Base-by-base conservation (phyloP, 2,888 invertebrate species). In the Stenchaetothrips biformis region DNA sequence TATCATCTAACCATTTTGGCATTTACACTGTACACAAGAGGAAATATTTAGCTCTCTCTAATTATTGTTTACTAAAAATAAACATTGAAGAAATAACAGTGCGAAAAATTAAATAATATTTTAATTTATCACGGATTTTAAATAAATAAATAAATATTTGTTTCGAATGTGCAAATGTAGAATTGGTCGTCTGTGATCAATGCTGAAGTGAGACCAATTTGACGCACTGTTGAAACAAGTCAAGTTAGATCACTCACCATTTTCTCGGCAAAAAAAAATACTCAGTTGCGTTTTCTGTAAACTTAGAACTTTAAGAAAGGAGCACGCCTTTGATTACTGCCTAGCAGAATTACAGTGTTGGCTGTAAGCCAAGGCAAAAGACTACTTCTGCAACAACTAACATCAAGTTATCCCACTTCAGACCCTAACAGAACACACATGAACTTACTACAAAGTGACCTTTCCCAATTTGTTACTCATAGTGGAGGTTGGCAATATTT, bases 121-220 rank as follows among this genome's bases (percentile, higher is more conserved):
- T 25, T 74, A 11, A 25, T 53, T 74, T 74, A 74, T 74, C 67
- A 74, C 67, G 67, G 67, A 25, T 74, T 59, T 74, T 25, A 7
- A 74, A 74, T 74, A 74, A 74, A n/a, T n/a, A n/a, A n/a, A 74
- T 74, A 74, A 74, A n/a, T 74, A 21, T 74, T 74, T 74, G 67
- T 11, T 74, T 74, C 25, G 25, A 74, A 21, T 74, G 67, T 74
- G 67, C 67, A 74, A 11, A 25, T 74, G 67, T 25, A 4, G 67
- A 11, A 25, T 74, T 74, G 67, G 67, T 74, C 67, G 67, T 74
- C 67, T 25, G 67, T 13, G 59, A 59, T 59, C 18, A 59, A 59
- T 74, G 67, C 67, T 7, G 25, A 25, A 13, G 18, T 13, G 18
- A 13, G 13, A 18, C 18, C 13, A 59, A 59, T 18, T 59, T 13